phyloP scores from a whole-genome alignment of 2,888 invertebrate species.

The Cosmopolites sordidus region DNA sequence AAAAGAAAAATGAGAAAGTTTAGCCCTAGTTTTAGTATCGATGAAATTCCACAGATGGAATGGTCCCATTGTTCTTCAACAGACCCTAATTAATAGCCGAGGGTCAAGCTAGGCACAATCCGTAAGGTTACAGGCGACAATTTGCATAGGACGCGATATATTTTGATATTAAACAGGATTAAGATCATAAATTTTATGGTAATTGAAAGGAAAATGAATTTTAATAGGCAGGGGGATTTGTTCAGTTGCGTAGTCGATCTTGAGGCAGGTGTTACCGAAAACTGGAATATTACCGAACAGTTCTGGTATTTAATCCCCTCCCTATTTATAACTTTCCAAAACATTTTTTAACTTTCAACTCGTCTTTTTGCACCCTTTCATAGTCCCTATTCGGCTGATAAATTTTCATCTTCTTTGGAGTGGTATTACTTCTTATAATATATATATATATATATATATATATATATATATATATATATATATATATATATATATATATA shows the following conservation, averaged over 20 bases:
- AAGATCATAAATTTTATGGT: slow-evolving; percentile 24
- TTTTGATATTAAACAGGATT: slow-evolving; percentile 18
- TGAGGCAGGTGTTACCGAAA: background rate
- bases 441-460: too few relatives aligned
- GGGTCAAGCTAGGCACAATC: slow-evolving; percentile 16
- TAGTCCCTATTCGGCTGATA: too few relatives aligned
- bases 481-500: too few relatives aligned
- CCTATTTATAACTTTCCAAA: background rate
- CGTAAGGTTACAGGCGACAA: slow-evolving; percentile 6
- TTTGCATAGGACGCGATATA: slow-evolving; percentile 11
- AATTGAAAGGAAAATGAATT: slow-evolving; percentile 24
- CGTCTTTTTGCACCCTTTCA: too few relatives aligned
- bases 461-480: too few relatives aligned
- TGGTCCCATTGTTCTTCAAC: background rate
- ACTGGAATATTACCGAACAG: background rate
- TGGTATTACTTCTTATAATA: too few relatives aligned
- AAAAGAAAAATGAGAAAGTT: background rate
- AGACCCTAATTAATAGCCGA: slow-evolving; percentile 13
- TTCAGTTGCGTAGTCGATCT: slow-evolving; percentile 7
- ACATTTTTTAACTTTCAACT: too few relatives aligned
- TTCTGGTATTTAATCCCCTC: background rate
- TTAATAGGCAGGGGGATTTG: slow-evolving; percentile 22
- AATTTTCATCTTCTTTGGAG: too few relatives aligned
- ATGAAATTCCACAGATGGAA: slow-evolving; percentile 4
- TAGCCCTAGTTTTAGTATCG: background rate